Conservation (phyloP, 2,113 vertebrate species). For the Oncorhynchus mykiss region DNA sequence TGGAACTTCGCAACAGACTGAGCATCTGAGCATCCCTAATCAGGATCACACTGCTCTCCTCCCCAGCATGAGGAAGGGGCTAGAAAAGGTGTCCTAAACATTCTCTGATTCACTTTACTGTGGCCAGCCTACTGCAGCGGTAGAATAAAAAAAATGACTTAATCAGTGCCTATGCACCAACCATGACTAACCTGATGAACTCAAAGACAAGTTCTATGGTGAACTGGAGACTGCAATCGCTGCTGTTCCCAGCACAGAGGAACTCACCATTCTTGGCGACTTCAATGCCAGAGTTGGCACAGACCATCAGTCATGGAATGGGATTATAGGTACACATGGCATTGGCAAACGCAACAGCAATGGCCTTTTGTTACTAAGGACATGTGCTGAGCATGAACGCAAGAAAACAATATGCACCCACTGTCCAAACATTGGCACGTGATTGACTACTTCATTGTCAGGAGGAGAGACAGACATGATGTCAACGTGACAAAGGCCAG, state of each 20-base stretch:
- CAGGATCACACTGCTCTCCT: constrained; percentile 27
- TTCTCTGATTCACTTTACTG: constrained; percentile 11
- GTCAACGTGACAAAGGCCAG: constrained; percentile 20
- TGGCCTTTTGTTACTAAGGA: background rate
- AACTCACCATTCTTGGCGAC: no score
- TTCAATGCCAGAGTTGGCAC: no score
- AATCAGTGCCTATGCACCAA: no score
- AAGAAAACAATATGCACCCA: constrained; percentile 23
- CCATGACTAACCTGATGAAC: no score
- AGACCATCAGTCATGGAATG: no score
- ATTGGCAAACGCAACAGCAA: no score
- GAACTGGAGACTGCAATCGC: no score
- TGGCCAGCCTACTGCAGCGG: constrained; percentile 8
- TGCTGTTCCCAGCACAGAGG: no score
- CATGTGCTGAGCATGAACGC: background rate
- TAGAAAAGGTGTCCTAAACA: background rate
- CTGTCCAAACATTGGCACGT: constrained; percentile 23
- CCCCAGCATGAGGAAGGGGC: constrained; percentile 17
- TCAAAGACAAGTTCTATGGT: no score
- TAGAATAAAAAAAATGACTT: no score
- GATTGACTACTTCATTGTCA: constrained; percentile 34
- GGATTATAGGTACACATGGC: no score
- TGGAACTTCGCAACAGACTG: constrained; percentile 7
- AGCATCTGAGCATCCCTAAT: constrained; percentile 24
- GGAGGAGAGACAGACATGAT: constrained; percentile 15